Percentiles rank a stretch among this genome's conserved stretches.
phyloP scores from a whole-genome alignment of 2,113 vertebrate species.

The Arvicanthis niloticus region DNA sequence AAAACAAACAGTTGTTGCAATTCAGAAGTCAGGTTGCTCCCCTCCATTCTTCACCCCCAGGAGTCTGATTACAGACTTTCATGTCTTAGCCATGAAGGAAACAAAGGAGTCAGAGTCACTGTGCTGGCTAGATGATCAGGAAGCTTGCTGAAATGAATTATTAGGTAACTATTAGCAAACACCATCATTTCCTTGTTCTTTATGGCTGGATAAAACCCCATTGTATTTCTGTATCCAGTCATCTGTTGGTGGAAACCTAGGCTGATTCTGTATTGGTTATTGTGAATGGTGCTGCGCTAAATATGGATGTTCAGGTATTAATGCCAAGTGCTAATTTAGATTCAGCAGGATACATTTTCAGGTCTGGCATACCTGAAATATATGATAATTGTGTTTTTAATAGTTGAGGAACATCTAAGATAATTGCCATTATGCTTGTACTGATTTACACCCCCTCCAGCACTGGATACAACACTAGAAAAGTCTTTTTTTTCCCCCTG shows the following conservation, averaged over 20 bases:
- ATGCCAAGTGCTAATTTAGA: background rate
- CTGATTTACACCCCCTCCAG: background rate
- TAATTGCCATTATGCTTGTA: background rate
- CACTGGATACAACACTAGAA: background rate
- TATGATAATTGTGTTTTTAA: background rate
- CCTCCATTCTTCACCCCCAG: background rate
- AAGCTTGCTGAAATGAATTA: background rate
- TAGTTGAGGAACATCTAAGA: background rate
- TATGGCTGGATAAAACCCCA: background rate
- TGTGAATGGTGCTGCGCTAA: background rate
- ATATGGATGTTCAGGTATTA: too few relatives aligned
- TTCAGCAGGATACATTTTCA: background rate
- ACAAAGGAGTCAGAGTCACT: background rate
- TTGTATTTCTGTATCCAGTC: background rate
- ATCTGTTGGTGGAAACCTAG: background rate
- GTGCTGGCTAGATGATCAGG: too few relatives aligned
- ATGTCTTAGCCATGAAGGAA: background rate
- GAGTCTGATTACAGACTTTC: background rate
- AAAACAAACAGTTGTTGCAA: background rate
- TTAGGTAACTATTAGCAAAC: background rate
- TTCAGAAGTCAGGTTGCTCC: constrained; percentile 7
- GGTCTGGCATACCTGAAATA: background rate
- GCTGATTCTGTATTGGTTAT: background rate
- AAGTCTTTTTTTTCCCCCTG: background rate
- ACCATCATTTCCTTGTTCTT: background rate